These are phyloP conservation scores for Zootoca vivipara DNA, from an alignment of 2,113 vertebrate genomes.

Conservation along the genomic window DNA sequence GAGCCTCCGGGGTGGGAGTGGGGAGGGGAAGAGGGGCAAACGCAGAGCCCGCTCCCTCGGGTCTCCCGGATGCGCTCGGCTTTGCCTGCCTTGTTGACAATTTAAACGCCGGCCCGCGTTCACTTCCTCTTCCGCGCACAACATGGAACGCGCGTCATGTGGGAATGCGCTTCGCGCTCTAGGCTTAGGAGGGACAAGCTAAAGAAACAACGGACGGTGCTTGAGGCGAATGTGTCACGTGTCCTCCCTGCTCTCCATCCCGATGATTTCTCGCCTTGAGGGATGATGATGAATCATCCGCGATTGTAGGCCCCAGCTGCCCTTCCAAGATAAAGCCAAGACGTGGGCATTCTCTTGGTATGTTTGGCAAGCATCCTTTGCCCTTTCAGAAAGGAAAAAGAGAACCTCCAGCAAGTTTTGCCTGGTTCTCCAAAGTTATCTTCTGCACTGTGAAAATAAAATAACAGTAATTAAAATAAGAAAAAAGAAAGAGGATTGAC, in stretches of 20 bases:
- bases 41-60: no score
- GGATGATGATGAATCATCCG: background rate
- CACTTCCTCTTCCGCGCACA: background rate
- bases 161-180: background rate
- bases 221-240: background rate
- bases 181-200: background rate
- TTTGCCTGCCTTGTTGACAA: background rate
- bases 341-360: background rate
- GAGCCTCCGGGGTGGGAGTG: background rate
- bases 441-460: no score
- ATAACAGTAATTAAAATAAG: no score
- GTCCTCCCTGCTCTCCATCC: background rate
- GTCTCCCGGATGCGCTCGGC: background rate
- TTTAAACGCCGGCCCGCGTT: background rate
- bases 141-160: background rate
- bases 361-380: background rate
- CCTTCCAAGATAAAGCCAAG: background rate
- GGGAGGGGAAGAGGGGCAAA: background rate
- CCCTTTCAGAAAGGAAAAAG: no score
- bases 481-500: no score
- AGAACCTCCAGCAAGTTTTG: background rate
- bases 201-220: background rate
- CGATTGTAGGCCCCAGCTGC: background rate
- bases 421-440: background rate
- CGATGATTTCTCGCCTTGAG: background rate